Evolutionary conservation across 2,113 vertebrate species (phyloP), one percentile per base, ranked within the genome.

Genomic region (Sapayoa aenigma): DNA sequence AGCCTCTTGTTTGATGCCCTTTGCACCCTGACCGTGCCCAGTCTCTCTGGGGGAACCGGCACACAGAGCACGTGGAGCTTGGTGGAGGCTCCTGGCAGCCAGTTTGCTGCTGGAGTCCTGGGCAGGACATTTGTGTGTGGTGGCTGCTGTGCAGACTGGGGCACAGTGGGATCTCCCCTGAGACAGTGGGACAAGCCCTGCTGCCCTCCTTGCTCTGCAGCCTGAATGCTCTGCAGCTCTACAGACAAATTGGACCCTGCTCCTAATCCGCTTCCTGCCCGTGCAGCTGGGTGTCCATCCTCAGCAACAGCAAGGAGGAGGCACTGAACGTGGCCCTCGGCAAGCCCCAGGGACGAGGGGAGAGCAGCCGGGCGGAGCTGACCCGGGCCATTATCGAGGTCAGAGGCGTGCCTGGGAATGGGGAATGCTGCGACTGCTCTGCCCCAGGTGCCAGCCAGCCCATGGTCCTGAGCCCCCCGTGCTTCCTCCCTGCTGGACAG

Each of bases 281-380:
- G 6, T 49, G 66, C 86, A 98, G 98, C 66, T 98, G 98, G 98
- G 95, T 98, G 79, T 98, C 97, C 4, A 96, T 98, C 75, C 95
- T 98, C 73, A 98, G 96, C n/a, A 98, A 98, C 87, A 98, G 98
- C 83, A 98, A 98, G 80, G 97, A 98, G 89, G 97, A 97, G 81
- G 97, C 96, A 1, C 87, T 98, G 76, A 98, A 98, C 3, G 59
- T 97, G 82, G 97, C 96, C n/a, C 96, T 98, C 92, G 96, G 96
- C 66, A 97, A 97, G 89, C 77, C 28, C 3, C 96, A 49, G 41
- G n/a, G 82, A 0, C 78, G 91, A 49, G 93, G 72, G 20, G 95
- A 97, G 84, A 97, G 94, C 93, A 98, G 97, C 35, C 52, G 77
- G 50, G 97, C 97, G 88, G 97, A 98, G 82, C 94, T 98, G 68